phyloP scores from a whole-genome alignment of 2,797 vertebrate genomes.

The Geotrypetes seraphini region DNA sequence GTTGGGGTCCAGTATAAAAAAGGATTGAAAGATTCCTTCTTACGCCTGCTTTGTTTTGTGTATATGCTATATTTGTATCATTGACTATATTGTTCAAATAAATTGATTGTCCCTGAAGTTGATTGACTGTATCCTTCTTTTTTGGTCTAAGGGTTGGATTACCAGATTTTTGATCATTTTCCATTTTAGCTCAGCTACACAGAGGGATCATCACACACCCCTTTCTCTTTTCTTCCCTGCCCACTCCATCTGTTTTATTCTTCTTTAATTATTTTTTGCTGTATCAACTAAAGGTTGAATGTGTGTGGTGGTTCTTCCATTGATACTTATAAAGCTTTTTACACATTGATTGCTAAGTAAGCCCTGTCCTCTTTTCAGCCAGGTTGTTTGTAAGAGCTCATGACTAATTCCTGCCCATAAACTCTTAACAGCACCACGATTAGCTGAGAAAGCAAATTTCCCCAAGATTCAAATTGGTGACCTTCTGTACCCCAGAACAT shows the following conservation, averaged over 20 bases:
- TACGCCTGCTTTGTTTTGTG: too few species aligned
- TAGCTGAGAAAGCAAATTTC: slow-evolving; percentile 14
- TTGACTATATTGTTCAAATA: too few species aligned
- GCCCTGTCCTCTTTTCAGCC: background rate
- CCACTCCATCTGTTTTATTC: background rate
- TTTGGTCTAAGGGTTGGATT: too few species aligned
- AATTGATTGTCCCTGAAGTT: too few species aligned
- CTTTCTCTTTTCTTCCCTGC: background rate
- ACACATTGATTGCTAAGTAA: background rate
- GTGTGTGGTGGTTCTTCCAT: background rate
- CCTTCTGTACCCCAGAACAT: too few species aligned
- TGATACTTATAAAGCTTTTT: background rate
- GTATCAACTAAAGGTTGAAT: background rate
- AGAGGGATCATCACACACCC: background rate
- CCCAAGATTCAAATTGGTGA: too few species aligned
- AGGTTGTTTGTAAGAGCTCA: slow-evolving; percentile 11
- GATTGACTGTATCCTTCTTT: too few species aligned
- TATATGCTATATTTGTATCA: too few species aligned
- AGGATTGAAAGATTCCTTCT: too few species aligned
- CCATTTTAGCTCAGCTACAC: too few species aligned
- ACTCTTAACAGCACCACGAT: slow-evolving; percentile 5
- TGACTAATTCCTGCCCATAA: slow-evolving; percentile 19
- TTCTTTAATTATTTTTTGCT: background rate
- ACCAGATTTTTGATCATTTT: too few species aligned
- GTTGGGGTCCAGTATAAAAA: too few species aligned